Base-by-base conservation (phyloP, 2,888 invertebrate species). In the Drosophila meridionalis region DNA sequence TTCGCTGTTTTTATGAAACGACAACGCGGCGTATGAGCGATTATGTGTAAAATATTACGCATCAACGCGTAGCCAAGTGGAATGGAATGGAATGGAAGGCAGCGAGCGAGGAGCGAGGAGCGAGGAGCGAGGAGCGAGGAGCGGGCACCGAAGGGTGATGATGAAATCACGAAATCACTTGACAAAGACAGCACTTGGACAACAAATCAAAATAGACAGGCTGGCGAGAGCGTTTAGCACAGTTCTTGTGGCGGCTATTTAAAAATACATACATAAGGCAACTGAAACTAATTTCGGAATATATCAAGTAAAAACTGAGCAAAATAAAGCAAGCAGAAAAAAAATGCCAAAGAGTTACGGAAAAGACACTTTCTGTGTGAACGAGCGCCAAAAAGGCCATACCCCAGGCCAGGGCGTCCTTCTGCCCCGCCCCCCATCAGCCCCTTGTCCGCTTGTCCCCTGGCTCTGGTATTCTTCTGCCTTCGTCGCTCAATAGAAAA, bases 141-240 rank as follows among this genome's bases (percentile, higher is more conserved):
- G 75, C 30, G 55, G 0, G 62, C 45, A 48, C 55, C 38, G 52
- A 53, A 73, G 63, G 62, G 63, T 62, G 68, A 75, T 77, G 81
- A 80, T 81, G 80, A 80, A 78, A 80, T 80, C 78, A 76, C 78
- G 71, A 80, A 78, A 80, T 80, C 76, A 76, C 80, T 78, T 76
- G 76, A 80, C 78, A 73, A 68, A 78, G 80, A 80, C 78, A 71
- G 83, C 87, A 87, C 84, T 87, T 87, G 87, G 87, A 87, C 87
- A 87, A 87, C 86, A 87, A 87, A 87, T 87, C 87, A 87, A 87
- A 87, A 87, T 87, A 87, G 86, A 87, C 86, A 86, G 84, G 79
- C 79, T 84, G 87, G 84, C 73, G 79, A 87, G 84, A 86, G 86
- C 81, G 83, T 84, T 86, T 87, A 87, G 86, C 87, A 87, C 87